Base-by-base conservation (phyloP, 2,888 invertebrate genomes). In the Bombyx huttoni region DNA sequence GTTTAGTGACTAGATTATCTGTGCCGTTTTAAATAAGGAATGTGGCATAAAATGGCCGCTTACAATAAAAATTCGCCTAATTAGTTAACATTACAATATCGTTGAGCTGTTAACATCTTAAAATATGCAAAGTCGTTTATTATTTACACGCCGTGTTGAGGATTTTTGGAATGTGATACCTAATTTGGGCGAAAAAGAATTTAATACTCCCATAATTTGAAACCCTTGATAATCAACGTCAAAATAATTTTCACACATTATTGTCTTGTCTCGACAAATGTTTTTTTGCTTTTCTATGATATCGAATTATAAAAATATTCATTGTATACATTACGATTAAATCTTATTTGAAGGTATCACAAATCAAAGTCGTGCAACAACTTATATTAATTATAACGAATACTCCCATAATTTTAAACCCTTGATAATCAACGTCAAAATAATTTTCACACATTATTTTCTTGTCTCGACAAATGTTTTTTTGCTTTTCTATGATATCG, bases 21-120 rank as follows among this genome's bases (percentile, higher is more conserved):
- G 67, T 67, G 63, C 63, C 61, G 54, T 63, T 53, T 52, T 61
- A 63, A 59, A 56, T 60, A 56, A 53, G 53, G 51, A 57, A 49
- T 33, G 48, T 47, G 47, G 12, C 40, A 40, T 50, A 47, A 49
- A 50, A 65, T 72, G 75, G 73, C 76, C 75, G 60, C 70, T 76
- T 77, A 76, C 57, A 58, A 40, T 60, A 64, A 68, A 71, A 69
- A 72, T 70, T 73, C 69, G 61, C 71, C 73, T 78, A 79, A 75
- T 66, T 66, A 72, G 61, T 73, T 75, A 77, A 78, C 68, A 65
- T 74, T 79, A 81, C 61, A 62, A 78, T 78, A 81, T 84, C 82
- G 81, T 85, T 86, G 85, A 85, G 83, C 81, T 77, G 78, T 71
- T 74, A 82, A 81, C 77, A 75, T 69, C 77, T 78, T 85, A 85